These are phyloP conservation scores for Callithrix jacchus DNA, from an alignment of 2,113 vertebrate genomes.

Conservation along the genomic window DNA sequence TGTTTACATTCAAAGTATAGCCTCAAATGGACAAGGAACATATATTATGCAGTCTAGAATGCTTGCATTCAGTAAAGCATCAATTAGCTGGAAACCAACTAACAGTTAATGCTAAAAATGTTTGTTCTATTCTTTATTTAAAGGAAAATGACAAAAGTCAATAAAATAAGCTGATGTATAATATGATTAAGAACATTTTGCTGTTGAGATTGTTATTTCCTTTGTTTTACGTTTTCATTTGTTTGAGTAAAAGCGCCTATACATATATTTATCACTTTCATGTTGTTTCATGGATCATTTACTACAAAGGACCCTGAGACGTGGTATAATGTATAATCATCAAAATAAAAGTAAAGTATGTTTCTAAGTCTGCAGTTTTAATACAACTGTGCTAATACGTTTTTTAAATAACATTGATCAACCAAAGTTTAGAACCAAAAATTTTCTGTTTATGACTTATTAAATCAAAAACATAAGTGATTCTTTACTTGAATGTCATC, in stretches of 20 bases:
- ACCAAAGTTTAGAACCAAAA: neutral
- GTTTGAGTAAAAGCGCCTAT: neutral
- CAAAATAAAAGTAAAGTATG: neutral
- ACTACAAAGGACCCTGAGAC: neutral
- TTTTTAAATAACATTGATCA: neutral
- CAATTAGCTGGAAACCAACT: neutral
- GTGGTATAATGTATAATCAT: neutral
- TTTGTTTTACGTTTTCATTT: neutral
- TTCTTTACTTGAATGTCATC: neutral
- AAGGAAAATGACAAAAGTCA: neutral
- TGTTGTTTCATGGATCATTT: neutral
- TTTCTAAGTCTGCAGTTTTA: neutral
- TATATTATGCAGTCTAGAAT: conserved; percentile 1
- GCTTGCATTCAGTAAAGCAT: neutral
- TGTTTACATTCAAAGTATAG: conserved; percentile 66
- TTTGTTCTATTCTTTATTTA: neutral
- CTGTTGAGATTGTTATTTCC: neutral
- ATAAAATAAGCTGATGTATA: neutral
- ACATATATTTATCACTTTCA: neutral
- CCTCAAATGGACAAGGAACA: conserved; percentile 49
- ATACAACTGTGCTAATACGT: neutral
- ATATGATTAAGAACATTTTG: neutral
- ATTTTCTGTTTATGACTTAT: neutral
- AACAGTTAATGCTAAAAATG: neutral
- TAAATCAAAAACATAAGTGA: neutral